Base-by-base conservation (phyloP, 2,888 invertebrate species). In the Drosophila pegasa region DNA sequence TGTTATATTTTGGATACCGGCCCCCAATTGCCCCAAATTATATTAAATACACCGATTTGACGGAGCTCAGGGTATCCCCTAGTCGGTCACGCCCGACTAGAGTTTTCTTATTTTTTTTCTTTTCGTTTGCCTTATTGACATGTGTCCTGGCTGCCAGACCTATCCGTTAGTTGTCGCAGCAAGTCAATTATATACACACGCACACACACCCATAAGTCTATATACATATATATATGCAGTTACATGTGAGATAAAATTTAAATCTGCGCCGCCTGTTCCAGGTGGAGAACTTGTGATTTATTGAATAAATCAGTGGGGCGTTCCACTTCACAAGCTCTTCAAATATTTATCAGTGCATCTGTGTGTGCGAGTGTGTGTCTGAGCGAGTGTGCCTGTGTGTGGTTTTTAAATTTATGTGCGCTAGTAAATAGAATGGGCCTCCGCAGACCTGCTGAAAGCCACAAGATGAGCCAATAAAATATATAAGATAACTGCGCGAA, bases 291-390 rank as follows among this genome's bases (percentile, higher is more conserved):
- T 78, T 88, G 78, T 87, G 87, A 85, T 88, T 88, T 85, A 85
- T 85, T 85, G 78, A 88, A 85, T 88, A 88, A 85, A 85, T 85
- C 85, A 88, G 84, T 70, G 75, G 78, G 71, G 62, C 50, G 58
- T 70, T 63, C 33, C 41, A 63, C 52, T 60, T 66, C 52, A 63
- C 66, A 47, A 64, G 69, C 56, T 71, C 68, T 63, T 82, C 71
- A 87, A 87, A 87, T 87, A 84, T 82, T 84, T 84, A 84, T 76
- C 69, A 63, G 52, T 54, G 38, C 52, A 31, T 43, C 43, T 63
- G 58, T 65, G 52, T 33, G 38, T 18, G 35, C 33, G 33, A 25
- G 47, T 43, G 41, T 47, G 63, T 61, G 61, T 50, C 40, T 40
- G 38, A 35, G 45, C 25, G n/a, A 22, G 22, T 33, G 12, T 37